Evolutionary conservation across 1,140 invertebrate species (phyloP).

Genomic region (Panulirus ornatus): DNA sequence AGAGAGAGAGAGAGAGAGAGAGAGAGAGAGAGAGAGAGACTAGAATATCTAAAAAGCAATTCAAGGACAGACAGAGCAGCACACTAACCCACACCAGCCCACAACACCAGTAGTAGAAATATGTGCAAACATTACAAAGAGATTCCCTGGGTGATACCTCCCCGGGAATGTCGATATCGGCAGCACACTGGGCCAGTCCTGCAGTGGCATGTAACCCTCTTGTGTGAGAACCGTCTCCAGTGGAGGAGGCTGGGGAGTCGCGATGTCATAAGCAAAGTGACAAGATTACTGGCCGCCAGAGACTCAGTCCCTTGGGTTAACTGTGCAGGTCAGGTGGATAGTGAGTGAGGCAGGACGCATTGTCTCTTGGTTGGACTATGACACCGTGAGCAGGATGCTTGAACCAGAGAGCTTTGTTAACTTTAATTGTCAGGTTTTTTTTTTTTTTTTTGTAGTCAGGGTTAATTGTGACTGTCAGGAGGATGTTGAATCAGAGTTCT

Average conservation of each 20-base stretch:
- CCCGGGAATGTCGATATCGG: background rate
- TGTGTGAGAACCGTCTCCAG: background rate
- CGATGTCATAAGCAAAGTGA: background rate
- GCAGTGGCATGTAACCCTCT: background rate
- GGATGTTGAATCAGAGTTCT: background rate
- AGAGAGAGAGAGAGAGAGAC: constrained; percentile 22
- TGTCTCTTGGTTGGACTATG: too few relatives aligned
- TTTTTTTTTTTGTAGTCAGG: too few relatives aligned
- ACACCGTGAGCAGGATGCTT: too few relatives aligned
- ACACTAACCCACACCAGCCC: too few relatives aligned
- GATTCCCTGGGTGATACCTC: background rate
- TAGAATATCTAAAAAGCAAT: background rate
- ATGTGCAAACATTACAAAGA: background rate
- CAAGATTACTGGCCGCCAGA: background rate
- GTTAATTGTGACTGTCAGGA: background rate
- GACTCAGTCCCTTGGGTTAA: too few relatives aligned
- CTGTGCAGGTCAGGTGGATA: too few relatives aligned
- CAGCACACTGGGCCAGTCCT: background rate
- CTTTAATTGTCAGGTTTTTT: too few relatives aligned
- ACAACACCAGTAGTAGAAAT: too few relatives aligned
- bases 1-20: constrained; percentile 26
- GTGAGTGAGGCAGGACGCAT: too few relatives aligned
- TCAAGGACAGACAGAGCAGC: background rate
- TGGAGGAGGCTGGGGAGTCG: background rate
- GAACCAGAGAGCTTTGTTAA: constrained; percentile 5